Evolutionary conservation across 2,888 invertebrate species (phyloP), one percentile per base, ranked within the genome.

Genomic region (Syrista parreyssii): DNA sequence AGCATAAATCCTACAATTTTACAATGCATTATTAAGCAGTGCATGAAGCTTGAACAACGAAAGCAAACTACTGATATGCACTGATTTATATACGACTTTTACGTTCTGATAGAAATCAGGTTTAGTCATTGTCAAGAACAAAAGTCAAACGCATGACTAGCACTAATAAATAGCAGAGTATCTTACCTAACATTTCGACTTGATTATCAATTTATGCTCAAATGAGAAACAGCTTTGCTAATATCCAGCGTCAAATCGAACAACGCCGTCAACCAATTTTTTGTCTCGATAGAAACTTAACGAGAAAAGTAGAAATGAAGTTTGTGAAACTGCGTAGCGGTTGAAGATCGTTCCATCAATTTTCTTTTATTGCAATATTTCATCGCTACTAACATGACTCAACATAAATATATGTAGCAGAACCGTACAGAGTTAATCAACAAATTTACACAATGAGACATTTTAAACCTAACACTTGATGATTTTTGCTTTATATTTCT

Each of bases 1-100:
- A 74, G 11, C 12, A 23, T 33, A 33, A 74, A 74, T 12, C 74
- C 74, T 74, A 77, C 69, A 75, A 78, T 2, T 71, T 75, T 55
- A 55, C 55, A 55, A 55, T 9, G 1, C 55, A 55, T 55, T 15
- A 55, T 55, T 55, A 55, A 55, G 55, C 55, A 55, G 23, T 55
- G 55, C 23, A 55, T 23, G 55, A 23, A 55, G 55, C 23, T 55
- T 55, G 23, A 23, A 23, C 23, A 23, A 55, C 55, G 23, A 55
- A 55, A 55, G 55, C 23, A 9, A 55, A 55, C 55, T 55, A 55
- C 9, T 55, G 55, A 55, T 55, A 23, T 55, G 55, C 23, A 55
- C 23, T 55, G 23, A 55, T 23, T 55, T 9, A 23, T 55, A 23
- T 23, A 55, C 55, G 9, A 23, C 55, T 55, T 55, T 55, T 55